phyloP scores from a whole-genome alignment of 2,888 invertebrate genomes.

The Plagiodera versicolora region DNA sequence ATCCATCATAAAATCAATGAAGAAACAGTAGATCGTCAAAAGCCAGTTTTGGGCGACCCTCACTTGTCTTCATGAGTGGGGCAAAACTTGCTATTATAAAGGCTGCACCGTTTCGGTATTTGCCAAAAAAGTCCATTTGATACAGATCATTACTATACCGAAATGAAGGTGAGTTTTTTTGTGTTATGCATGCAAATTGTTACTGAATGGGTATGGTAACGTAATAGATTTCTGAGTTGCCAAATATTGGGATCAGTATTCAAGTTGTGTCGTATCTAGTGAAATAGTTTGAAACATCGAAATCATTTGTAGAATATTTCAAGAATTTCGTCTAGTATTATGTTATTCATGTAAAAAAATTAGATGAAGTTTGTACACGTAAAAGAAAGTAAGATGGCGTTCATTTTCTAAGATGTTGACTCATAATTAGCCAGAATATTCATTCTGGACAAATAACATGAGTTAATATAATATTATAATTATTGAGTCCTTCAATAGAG shows the following conservation, averaged over 20 bases:
- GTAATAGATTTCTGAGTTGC: background rate
- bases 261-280: background rate
- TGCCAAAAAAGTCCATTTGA: slow-evolving; percentile 9
- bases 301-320: background rate
- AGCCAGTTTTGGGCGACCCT: slow-evolving; percentile 30
- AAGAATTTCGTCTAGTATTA: background rate
- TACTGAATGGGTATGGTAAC: background rate
- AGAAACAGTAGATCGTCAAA: slow-evolving; percentile 33
- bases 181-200: background rate
- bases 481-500: too few relatives aligned
- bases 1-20: slow-evolving; percentile 17
- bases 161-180: slow-evolving; percentile 21
- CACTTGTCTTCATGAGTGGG: slow-evolving; percentile 1
- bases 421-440: too few relatives aligned
- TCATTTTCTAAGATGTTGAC: too few relatives aligned
- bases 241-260: too few relatives aligned
- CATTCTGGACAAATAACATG: too few relatives aligned
- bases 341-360: too few relatives aligned
- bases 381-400: too few relatives aligned
- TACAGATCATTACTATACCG: slow-evolving; percentile 3
- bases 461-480: too few relatives aligned
- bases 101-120: background rate
- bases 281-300: background rate
- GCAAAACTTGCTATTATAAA: slow-evolving; percentile 5
- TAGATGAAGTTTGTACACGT: too few relatives aligned